phyloP scores from a whole-genome alignment of 35 echinoderm and acorn worm genomes.

The Patiria miniata region DNA sequence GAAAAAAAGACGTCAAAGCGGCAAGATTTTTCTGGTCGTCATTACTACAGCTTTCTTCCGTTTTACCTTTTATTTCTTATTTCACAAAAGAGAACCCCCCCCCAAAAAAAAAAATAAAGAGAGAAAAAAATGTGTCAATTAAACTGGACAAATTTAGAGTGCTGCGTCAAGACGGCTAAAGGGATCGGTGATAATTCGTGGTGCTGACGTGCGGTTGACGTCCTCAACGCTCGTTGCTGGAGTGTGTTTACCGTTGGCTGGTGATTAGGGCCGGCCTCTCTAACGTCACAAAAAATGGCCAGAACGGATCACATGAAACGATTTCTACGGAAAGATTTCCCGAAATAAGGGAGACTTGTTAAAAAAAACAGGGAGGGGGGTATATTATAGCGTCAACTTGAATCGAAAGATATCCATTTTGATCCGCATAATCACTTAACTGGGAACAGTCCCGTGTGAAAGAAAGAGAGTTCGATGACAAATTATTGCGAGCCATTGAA shows the following conservation, averaged over 20 bases:
- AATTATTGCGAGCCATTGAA: no score
- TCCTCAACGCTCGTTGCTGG: background rate
- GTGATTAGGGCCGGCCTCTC: slow-evolving; percentile 4
- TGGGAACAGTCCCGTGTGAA: no score
- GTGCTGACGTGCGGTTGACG: slow-evolving; percentile 26
- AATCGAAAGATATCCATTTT: no score
- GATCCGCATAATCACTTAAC: no score
- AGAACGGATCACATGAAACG: background rate
- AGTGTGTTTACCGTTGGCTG: slow-evolving; percentile 14
- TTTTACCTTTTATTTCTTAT: no score
- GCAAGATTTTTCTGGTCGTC: no score
- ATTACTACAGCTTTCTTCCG: no score
- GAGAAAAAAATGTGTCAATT: background rate
- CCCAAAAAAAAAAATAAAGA: background rate
- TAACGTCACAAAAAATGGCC: background rate
- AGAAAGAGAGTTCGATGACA: no score
- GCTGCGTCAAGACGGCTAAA: slow-evolving; percentile 8
- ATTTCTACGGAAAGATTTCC: slow-evolving; percentile 16
- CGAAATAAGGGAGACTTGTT: background rate
- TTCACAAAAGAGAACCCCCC: no score
- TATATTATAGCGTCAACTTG: no score
- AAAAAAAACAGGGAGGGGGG: no score
- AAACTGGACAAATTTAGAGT: slow-evolving; percentile 24
- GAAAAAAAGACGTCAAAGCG: no score
- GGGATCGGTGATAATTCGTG: background rate